Base-by-base conservation (phyloP, 1,140 invertebrate species). In the Lerema accius region DNA sequence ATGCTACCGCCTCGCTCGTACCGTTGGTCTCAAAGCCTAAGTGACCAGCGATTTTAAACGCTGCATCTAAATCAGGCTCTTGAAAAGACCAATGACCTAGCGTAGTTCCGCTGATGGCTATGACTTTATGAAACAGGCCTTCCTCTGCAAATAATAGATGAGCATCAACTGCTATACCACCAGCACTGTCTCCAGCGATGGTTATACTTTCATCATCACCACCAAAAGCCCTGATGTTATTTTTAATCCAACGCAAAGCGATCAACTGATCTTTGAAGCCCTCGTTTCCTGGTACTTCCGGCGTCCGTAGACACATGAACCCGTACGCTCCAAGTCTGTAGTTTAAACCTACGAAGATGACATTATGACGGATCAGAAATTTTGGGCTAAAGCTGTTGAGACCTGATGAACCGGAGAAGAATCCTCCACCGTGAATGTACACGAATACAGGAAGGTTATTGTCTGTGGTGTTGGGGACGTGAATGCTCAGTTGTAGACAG, bases 51-150 rank as follows among this genome's bases (percentile, higher is more conserved):
- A 76, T 19, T 6, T 42, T 53, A 0, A 53, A 28, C 5, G 69
- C 51, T 1, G 61, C 46, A 3, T 53, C n/a, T 17, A n/a, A 62
- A 39, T 64, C 48, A 0, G 45, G 28, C 10, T 65, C 60, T 92
- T 92, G 61, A 93, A 77, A 0, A 89, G 76, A 15, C 93, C 94
- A 32, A 94, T 79, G 19, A 93, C 82, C 65, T 94, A 94, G 89
- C 87, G 45, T 14, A 3, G 45, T 48, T 1, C 45, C 45, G 13
- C 45, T 48, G 1, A 28, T n/a, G 1, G 23, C 10, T 0, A 48
- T 73, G 0, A 65, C 60, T 51, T 67, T 65, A 23, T 70, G 48
- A 28, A 65, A 76, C 6, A 73, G 5, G 13, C 35, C 68, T 42
- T 68, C 65, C 7, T 53, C 61, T 16, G 43, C 17, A n/a, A 63